Base-by-base conservation (phyloP, 1,140 invertebrate species). In the Anastrepha ludens region DNA sequence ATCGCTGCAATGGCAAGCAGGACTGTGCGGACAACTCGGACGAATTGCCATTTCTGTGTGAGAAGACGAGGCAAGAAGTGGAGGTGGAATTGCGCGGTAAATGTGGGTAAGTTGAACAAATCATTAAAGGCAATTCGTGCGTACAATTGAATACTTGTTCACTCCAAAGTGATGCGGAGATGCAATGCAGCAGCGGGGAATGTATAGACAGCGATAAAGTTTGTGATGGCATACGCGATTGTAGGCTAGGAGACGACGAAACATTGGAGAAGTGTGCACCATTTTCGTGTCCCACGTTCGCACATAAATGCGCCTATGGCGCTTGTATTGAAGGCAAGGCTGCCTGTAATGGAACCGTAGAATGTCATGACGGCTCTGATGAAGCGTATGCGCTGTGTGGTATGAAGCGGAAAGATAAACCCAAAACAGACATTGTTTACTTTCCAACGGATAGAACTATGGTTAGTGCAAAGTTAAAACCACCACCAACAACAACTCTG, bases 21-120 rank as follows among this genome's bases (percentile, higher is more conserved):
- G 95, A 97, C 81, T 97, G 96, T 90, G 87, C 93, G 0, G 96
- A 97, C 90, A 94, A 94, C 44, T 97, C 96, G 2, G 97, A 98
- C 91, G 97, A 98, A 67, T 89, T 88, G 3, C 39, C 90, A 5
- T 7, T 29, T 9, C 15, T 87, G 8, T 74, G 87, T 29, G 15
- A 81, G 11, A 55, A 55, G 74, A 81, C 74, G 3, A 55, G 17
- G 6, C 4, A 3, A 2, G 44, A 81, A 81, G 17, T 81, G 17
- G 20, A 50, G 1, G n/a, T 4, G n/a, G 74, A 17, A 2, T n/a
- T 81, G 20, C 74, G 74, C 17, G 74, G 74, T 11, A 50, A 11
- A 50, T 81, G 74, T 55, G 74, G 74, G 74, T 81, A 81, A 20
- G 44, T 81, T n/a, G 41, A 81, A 74, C 44, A 47, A 47, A 74